phyloP scores from a whole-genome alignment of 2,113 vertebrate species.

The Myiagra hebetior region DNA sequence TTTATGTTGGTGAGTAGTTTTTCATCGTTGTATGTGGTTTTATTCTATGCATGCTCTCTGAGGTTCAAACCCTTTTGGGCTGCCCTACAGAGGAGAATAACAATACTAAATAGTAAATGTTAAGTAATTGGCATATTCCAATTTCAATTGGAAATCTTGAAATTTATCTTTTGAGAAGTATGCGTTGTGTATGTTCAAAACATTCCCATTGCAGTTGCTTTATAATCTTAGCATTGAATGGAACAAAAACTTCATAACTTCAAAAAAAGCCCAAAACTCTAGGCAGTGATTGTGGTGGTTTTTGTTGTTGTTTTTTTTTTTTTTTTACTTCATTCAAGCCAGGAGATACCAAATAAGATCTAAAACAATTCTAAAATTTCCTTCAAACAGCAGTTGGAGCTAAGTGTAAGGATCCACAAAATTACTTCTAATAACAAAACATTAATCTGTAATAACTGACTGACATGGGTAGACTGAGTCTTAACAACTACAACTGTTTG shows the following conservation, averaged over 20 bases:
- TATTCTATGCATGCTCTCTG: background rate
- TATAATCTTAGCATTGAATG: background rate
- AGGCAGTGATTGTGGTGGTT: background rate
- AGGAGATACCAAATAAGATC: background rate
- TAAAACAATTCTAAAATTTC: background rate
- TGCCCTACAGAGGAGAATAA: background rate
- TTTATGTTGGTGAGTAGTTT: background rate
- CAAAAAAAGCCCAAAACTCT: background rate
- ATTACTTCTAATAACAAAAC: background rate
- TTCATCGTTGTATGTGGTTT: background rate
- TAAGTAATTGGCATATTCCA: background rate
- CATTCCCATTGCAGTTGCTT: background rate
- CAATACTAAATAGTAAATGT: background rate
- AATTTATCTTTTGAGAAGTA: background rate
- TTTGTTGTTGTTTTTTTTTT: too few relatives aligned
- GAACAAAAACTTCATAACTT: background rate
- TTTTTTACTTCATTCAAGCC: background rate
- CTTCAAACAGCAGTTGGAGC: background rate
- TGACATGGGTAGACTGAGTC: rapidly evolving
- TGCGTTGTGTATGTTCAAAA: background rate
- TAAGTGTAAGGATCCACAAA: background rate
- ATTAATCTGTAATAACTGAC: background rate
- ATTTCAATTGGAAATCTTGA: background rate
- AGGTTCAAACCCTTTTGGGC: background rate
- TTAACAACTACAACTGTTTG: background rate